Percentiles rank a stretch among this genome's conserved stretches.
phyloP scores from a whole-genome alignment of 2,113 vertebrate species.

The Odontesthes bonariensis region DNA sequence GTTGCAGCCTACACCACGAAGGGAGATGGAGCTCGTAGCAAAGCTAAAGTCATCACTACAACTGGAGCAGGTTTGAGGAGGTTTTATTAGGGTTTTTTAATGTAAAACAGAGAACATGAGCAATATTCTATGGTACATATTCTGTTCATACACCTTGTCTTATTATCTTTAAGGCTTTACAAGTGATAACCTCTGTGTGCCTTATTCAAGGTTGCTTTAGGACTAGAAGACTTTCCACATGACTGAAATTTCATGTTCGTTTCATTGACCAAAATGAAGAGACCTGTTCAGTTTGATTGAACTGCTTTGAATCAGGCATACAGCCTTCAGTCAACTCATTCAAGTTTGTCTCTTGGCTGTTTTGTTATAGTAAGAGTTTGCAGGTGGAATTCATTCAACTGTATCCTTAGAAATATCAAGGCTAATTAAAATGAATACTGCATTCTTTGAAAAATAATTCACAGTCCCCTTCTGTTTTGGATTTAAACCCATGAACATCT shows the following conservation, averaged over 20 bases:
- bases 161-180: conserved; percentile 16
- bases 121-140: no score
- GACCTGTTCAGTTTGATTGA: not conserved
- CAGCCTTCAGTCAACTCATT: not conserved
- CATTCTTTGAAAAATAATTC: not conserved
- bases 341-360: not conserved
- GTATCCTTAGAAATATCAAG: not conserved
- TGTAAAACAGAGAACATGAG: not conserved
- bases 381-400: not conserved
- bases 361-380: not conserved
- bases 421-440: not conserved
- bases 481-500: not conserved
- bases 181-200: conserved; percentile 13
- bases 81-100: conserved; percentile 25
- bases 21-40: conserved; percentile 96
- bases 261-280: not conserved
- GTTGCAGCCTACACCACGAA: conserved; percentile 98
- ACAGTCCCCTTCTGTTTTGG: not conserved
- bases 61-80: conserved; percentile 89
- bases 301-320: not conserved
- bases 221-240: not conserved
- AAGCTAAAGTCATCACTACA: conserved; percentile 94
- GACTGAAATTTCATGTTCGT: not conserved
- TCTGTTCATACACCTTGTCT: conserved; percentile 2
- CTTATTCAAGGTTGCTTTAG: not conserved